Conservation (phyloP, 2,113 vertebrate genomes). For the Ariopsis seemanni region DNA sequence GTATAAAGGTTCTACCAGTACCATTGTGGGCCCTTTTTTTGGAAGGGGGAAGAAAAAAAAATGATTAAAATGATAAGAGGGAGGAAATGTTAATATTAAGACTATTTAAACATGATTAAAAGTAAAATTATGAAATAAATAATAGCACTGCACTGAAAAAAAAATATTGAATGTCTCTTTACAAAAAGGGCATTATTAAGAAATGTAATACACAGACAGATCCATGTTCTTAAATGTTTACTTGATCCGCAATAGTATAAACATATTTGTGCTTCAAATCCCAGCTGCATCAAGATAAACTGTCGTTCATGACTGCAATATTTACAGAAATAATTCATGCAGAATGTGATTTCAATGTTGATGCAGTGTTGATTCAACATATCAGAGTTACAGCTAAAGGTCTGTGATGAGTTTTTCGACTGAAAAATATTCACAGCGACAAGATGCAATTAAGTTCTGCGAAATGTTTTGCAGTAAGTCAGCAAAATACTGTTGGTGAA, state of each 20-base stretch:
- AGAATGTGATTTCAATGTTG: conserved; percentile 32
- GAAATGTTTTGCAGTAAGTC: conserved; percentile 4
- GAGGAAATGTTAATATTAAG: background rate
- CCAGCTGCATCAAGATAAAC: conserved; percentile 41
- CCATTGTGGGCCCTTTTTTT: background rate
- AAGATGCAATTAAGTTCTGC: conserved; percentile 16
- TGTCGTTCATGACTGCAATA: conserved; percentile 38
- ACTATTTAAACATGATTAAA: background rate
- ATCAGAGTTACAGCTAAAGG: conserved; percentile 17
- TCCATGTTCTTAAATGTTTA: conserved; percentile 36
- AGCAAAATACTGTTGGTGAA: background rate
- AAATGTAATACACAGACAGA: conserved; percentile 20
- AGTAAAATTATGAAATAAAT: conserved; percentile 3
- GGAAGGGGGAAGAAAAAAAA: background rate
- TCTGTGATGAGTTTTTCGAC: conserved; percentile 13
- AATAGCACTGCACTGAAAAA: conserved; percentile 30
- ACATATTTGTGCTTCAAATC: conserved; percentile 39
- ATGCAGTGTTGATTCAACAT: conserved; percentile 27
- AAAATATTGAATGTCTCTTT: conserved; percentile 46
- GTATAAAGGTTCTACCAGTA: conserved; percentile 4
- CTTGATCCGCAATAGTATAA: conserved; percentile 33
- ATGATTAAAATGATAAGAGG: background rate
- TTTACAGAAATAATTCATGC: conserved; percentile 53
- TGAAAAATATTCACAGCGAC: conserved; percentile 39
- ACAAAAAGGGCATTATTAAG: conserved; percentile 30